Conservation (phyloP, 2,888 invertebrate genomes). For the Zygothrica quintamaculata region DNA sequence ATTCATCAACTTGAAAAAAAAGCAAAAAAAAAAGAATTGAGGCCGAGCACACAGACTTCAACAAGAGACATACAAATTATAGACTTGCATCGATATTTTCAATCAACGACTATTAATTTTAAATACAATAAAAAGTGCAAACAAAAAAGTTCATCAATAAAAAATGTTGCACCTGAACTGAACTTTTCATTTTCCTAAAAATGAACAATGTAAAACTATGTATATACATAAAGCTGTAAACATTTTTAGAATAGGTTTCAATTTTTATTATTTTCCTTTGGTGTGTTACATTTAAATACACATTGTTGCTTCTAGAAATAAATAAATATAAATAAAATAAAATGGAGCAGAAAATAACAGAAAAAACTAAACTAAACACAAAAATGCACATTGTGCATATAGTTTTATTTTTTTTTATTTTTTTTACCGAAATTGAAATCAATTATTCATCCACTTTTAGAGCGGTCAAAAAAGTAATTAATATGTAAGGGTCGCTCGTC, state of each 20-base stretch:
- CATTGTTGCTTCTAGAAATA: conserved; percentile 31
- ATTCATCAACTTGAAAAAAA: conserved; percentile 43
- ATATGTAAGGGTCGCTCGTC: conserved; percentile 50
- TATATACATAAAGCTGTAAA: conserved; percentile 24
- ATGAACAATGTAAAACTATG: conserved; percentile 24
- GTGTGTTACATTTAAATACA: conserved; percentile 46
- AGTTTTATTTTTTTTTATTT: too few relatives aligned
- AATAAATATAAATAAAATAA: conserved; percentile 1
- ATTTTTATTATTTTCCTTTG: conserved; percentile 41
- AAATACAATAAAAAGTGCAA: conserved; percentile 46
- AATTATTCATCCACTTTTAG: conserved; percentile 67
- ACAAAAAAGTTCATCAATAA: conserved; percentile 51
- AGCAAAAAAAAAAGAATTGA: conserved; percentile 10
- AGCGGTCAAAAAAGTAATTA: conserved; percentile 70
- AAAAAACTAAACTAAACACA: conserved; percentile 11
- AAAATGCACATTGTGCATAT: conserved; percentile 39
- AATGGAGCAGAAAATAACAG: conserved; percentile 4
- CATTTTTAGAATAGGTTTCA: conserved; percentile 32
- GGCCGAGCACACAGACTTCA: too few relatives aligned
- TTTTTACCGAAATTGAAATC: conserved; percentile 54
- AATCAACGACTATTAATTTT: conserved; percentile 69
- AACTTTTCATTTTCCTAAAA: conserved; percentile 4
- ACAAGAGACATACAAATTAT: conserved; percentile 40
- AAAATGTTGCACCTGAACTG: conserved; percentile 52
- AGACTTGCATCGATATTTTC: conserved; percentile 42